These are phyloP conservation scores for Trachelus stipa DNA, from an alignment of 2,888 invertebrate genomes.

Conservation along the genomic window DNA sequence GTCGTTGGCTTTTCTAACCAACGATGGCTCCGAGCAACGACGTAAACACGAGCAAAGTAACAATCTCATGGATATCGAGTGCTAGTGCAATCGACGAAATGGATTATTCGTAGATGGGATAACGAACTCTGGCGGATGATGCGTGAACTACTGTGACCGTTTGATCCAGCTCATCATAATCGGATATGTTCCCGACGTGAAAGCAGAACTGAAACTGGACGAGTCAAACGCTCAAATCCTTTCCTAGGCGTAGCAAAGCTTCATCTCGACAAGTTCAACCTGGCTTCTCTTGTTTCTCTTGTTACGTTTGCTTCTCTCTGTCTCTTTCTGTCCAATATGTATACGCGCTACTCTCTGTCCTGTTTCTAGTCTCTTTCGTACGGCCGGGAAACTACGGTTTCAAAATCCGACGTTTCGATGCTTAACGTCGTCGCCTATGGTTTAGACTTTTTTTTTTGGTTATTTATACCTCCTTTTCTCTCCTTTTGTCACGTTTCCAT, in stretches of 20 bases:
- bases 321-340: not conserved
- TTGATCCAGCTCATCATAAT: not conserved
- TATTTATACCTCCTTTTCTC: slow-evolving; percentile 8
- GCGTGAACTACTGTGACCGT: not conserved
- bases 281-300: not conserved
- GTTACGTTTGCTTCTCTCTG: not conserved
- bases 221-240: not conserved
- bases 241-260: not conserved
- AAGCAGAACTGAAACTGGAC: not conserved
- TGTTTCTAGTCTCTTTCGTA: not conserved
- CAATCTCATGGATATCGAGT: not conserved
- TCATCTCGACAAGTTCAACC: not conserved
- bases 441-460: slow-evolving; percentile 9
- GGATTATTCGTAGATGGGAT: not conserved
- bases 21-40: not conserved
- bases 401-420: not conserved
- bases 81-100: not conserved
- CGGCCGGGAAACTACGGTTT: not conserved
- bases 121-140: not conserved
- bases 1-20: not conserved
- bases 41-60: not conserved
- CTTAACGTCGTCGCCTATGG: not conserved
- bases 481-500: slow-evolving; percentile 20
- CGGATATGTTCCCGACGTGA: not conserved
- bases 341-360: not conserved